Percentiles rank a stretch among this genome's conserved stretches.
These are phyloP conservation scores for Drosophila albomicans DNA, from an alignment of 1,140 invertebrate species.

Conservation along the genomic window DNA sequence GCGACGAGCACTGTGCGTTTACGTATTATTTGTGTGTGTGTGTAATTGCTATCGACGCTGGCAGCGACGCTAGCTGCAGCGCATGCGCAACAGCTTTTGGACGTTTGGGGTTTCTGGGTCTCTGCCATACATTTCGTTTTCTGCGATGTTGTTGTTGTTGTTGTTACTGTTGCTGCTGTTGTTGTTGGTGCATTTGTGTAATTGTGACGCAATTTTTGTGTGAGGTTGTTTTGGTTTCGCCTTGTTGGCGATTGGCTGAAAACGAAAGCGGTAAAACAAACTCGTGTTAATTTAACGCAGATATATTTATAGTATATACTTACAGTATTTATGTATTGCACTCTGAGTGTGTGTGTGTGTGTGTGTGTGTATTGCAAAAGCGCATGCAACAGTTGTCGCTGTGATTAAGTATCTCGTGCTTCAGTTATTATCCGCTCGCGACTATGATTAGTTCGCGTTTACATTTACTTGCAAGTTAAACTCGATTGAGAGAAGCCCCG, in stretches of 20 bases:
- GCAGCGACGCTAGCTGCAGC: constrained; percentile 35
- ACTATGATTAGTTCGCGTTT: constrained; percentile 54
- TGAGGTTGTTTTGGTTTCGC: constrained; percentile 68
- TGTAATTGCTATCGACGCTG: constrained; percentile 24
- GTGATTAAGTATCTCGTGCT: constrained; percentile 8
- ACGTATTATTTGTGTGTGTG: neutral
- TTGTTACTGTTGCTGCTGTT: constrained; percentile 32
- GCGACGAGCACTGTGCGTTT: constrained; percentile 7
- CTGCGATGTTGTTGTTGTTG: constrained; percentile 51
- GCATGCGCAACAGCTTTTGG: constrained; percentile 71
- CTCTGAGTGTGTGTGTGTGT: constrained; percentile 12
- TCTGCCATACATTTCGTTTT: constrained; percentile 57
- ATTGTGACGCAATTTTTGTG: constrained; percentile 76
- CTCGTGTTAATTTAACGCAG: constrained; percentile 34
- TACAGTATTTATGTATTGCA: too few species aligned
- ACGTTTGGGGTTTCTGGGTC: constrained; percentile 79
- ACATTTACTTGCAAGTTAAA: constrained; percentile 1
- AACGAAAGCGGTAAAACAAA: constrained; percentile 65
- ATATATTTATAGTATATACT: constrained; percentile 1
- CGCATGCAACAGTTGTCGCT: constrained; percentile 20
- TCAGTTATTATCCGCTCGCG: constrained; percentile 69
- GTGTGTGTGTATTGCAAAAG: constrained; percentile 31
- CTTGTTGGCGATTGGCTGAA: constrained; percentile 65
- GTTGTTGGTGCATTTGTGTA: constrained; percentile 76
- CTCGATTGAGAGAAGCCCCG: constrained; percentile 10